Conservation (phyloP, 2,888 invertebrate species). For the Ypsolopha sequella region DNA sequence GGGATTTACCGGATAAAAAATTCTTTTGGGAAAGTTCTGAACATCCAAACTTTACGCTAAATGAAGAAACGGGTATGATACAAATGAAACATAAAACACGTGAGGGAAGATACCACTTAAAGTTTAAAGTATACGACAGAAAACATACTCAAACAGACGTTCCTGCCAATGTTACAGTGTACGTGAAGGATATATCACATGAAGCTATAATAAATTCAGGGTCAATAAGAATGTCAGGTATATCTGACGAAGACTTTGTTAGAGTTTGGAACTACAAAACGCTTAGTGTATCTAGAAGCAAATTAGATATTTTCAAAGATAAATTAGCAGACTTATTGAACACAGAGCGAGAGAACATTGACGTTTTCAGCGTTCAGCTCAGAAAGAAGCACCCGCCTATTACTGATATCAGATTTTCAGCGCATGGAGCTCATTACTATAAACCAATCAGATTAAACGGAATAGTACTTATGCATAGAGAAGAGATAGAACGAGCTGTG, state of each 20-base stretch:
- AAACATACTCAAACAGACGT: constrained; percentile 96
- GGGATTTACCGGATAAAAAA: constrained; percentile 98
- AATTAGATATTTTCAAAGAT: constrained; percentile 89
- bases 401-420: constrained; percentile 94
- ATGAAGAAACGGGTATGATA: constrained; percentile 95
- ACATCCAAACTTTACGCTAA: constrained; percentile 88
- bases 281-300: constrained; percentile 86
- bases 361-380: constrained; percentile 95
- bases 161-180: constrained; percentile 95
- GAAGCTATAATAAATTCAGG: constrained; percentile 97
- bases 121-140: constrained; percentile 91
- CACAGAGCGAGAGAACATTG: constrained; percentile 90
- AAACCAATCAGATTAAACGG: constrained; percentile 95
- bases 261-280: constrained; percentile 94
- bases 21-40: constrained; percentile 94
- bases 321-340: constrained; percentile 89
- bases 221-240: constrained; percentile 92
- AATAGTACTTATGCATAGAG: constrained; percentile 91
- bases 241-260: constrained; percentile 97
- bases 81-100: constrained; percentile 94
- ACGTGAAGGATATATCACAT: constrained; percentile 93
- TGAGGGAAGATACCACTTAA: constrained; percentile 86
- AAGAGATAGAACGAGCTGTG: constrained; percentile 94
- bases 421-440: constrained; percentile 96
- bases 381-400: constrained; percentile 88